These are phyloP conservation scores for Idaea biselata DNA, from an alignment of 2,888 invertebrate species.

Conservation along the genomic window DNA sequence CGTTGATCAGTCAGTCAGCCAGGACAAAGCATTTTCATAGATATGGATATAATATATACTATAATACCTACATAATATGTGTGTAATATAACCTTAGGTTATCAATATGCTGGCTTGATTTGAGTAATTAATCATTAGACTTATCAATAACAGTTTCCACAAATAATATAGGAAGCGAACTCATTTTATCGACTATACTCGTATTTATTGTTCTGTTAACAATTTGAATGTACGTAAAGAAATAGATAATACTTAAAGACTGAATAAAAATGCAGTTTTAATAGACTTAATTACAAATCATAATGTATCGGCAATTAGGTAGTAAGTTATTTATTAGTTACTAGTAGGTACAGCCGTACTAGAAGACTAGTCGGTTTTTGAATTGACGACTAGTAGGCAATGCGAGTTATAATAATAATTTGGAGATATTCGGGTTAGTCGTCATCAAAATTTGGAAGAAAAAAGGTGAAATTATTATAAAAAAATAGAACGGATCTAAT, in stretches of 20 bases:
- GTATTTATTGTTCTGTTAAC: not conserved
- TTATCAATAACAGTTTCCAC: not conserved
- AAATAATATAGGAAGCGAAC: not conserved
- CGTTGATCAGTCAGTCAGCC: no score
- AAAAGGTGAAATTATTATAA: no score
- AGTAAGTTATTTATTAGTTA: not conserved
- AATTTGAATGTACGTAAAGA: not conserved
- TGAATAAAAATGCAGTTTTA: conserved; percentile 14
- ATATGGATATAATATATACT: no score
- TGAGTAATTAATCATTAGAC: not conserved
- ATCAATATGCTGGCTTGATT: not conserved
- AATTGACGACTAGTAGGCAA: no score
- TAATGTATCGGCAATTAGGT: conserved; percentile 15
- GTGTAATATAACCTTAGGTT: not conserved
- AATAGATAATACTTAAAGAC: not conserved
- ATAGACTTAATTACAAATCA: conserved; percentile 14
- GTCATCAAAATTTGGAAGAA: no score
- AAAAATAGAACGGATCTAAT: no score
- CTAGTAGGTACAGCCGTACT: no score
- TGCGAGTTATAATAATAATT: no score
- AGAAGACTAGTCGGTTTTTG: no score
- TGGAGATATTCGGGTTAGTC: no score
- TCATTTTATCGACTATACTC: not conserved
- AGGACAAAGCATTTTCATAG: no score
- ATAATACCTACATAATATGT: no score